Evolutionary conservation across 2,888 invertebrate species (phyloP).

Genomic region (Palloptera scutellata): DNA sequence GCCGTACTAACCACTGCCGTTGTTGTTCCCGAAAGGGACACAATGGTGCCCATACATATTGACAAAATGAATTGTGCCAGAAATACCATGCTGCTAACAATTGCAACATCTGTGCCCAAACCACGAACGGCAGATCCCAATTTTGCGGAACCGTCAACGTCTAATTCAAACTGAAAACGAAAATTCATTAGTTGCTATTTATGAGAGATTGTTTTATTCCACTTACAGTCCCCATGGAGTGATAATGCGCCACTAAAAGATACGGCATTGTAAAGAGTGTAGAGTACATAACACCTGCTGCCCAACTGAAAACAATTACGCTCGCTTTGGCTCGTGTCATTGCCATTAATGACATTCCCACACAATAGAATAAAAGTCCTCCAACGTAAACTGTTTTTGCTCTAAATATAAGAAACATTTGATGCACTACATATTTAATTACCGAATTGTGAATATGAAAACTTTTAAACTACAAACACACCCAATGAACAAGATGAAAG

Average conservation of each 20-base stretch:
- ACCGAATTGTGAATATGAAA: too few species aligned
- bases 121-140: slow-evolving; percentile 78
- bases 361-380: slow-evolving; percentile 86
- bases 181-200: slow-evolving; percentile 22
- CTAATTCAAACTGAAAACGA: slow-evolving; percentile 69
- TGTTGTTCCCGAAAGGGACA: slow-evolving; percentile 81
- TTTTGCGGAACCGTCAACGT: slow-evolving; percentile 67
- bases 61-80: slow-evolving; percentile 93
- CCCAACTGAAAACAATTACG: slow-evolving; percentile 89
- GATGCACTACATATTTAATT: too few species aligned
- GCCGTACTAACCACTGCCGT: slow-evolving; percentile 89
- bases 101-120: slow-evolving; percentile 92
- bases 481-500: too few species aligned
- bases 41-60: slow-evolving; percentile 84
- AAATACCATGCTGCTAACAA: slow-evolving; percentile 95
- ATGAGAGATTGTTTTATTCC: background rate
- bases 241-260: slow-evolving; percentile 91
- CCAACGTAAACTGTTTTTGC: slow-evolving; percentile 88
- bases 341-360: slow-evolving; percentile 89
- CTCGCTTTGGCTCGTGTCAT: slow-evolving; percentile 77
- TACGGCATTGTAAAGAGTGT: slow-evolving; percentile 98
- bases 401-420: slow-evolving; percentile 65
- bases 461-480: too few species aligned
- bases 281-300: slow-evolving; percentile 96
- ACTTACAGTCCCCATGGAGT: slow-evolving; percentile 86